Evolutionary conservation across 2,888 invertebrate species (phyloP).

Genomic region (Antitype chi): DNA sequence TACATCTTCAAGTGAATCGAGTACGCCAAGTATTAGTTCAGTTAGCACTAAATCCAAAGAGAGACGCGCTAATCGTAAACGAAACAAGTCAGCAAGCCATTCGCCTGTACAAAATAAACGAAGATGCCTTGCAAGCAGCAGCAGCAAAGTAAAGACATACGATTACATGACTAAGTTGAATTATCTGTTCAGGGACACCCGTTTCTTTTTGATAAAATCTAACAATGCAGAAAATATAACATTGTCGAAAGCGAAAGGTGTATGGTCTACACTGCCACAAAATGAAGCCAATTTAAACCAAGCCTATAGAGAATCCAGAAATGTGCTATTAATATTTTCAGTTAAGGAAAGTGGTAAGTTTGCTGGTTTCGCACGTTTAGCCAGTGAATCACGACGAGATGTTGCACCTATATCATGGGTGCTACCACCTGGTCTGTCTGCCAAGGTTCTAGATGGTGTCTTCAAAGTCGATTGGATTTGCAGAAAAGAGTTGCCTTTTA

Average conservation of each 20-base stretch:
- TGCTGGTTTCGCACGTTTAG: conserved; percentile 98
- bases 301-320: conserved; percentile 97
- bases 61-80: conserved; percentile 91
- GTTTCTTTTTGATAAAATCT: conserved; percentile 99
- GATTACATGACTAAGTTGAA: conserved; percentile 97
- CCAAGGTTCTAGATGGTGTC: conserved; percentile 98
- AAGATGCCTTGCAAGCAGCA: conserved; percentile 78
- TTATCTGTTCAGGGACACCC: conserved; percentile 98
- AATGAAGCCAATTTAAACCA: conserved; percentile 99
- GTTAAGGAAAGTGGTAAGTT: conserved; percentile 99
- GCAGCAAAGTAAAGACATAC: conserved; percentile 92
- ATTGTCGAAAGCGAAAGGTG: conserved; percentile 98
- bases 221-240: conserved; percentile 99
- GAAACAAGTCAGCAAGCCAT: conserved; percentile 85
- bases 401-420: conserved; percentile 98
- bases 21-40: conserved; percentile 94
- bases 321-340: conserved; percentile 98
- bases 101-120: conserved; percentile 85
- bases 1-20: conserved; percentile 93
- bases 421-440: conserved; percentile 97
- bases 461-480: conserved; percentile 99
- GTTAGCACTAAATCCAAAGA: conserved; percentile 93
- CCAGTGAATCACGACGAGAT: conserved; percentile 97
- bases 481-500: conserved; percentile 97
- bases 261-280: conserved; percentile 99